A percentile compares a stretch with the other conserved stretches of the same genome.
phyloP scores from a whole-genome alignment of 64 coral and sea anemone species.

The Pocillopora damicornis region DNA sequence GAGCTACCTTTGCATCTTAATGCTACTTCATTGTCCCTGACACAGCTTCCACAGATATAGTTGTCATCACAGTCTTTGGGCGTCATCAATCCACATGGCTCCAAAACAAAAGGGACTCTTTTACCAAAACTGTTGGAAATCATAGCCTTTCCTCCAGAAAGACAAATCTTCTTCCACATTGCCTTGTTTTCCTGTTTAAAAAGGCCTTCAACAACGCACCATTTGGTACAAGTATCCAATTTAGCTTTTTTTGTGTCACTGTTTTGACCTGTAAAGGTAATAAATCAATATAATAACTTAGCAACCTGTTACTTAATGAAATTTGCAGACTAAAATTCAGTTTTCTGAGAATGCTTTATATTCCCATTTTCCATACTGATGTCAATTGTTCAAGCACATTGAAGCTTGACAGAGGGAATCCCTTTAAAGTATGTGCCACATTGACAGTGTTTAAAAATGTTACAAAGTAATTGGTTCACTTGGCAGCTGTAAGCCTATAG shows the following conservation, averaged over 20 bases:
- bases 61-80: conserved; percentile 69
- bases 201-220: conserved; percentile 80
- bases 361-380: too few species aligned
- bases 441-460: too few species aligned
- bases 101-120: conserved; percentile 62
- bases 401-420: too few species aligned
- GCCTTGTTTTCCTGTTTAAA: conserved; percentile 51
- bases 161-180: conserved; percentile 46
- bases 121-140: conserved; percentile 87
- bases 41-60: conserved; percentile 74
- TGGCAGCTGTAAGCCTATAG: too few species aligned
- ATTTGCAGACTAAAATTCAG: not conserved
- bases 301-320: too few species aligned
- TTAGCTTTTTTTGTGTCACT: not conserved
- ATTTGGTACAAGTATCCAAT: conserved; percentile 38
- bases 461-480: too few species aligned
- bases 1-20: not conserved
- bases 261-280: not conserved
- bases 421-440: too few species aligned
- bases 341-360: not conserved
- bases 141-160: conserved; percentile 65
- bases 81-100: conserved; percentile 26
- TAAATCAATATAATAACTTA: not conserved
- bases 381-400: too few species aligned
- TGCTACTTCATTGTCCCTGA: conserved; percentile 53